phyloP scores from a whole-genome alignment of 2,888 invertebrate genomes.

The Nematopogon swammerdamellus region DNA sequence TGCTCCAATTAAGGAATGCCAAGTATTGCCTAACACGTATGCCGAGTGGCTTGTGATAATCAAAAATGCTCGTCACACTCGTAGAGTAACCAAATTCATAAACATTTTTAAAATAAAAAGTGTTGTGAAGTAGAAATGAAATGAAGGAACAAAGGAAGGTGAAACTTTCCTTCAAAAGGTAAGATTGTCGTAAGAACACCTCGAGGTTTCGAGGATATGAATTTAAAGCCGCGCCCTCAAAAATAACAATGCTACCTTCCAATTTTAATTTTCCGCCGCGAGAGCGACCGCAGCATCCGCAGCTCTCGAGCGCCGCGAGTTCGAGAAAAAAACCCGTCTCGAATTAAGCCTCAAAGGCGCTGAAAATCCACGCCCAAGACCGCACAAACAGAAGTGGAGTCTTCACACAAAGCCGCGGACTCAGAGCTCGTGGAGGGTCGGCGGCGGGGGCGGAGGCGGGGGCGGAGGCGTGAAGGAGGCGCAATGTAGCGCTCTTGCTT shows the following conservation, averaged over 20 bases:
- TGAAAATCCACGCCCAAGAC: neutral
- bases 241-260: neutral
- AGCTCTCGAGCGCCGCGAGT: neutral
- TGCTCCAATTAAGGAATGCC: too few relatives aligned
- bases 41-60: too few relatives aligned
- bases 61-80: too few relatives aligned
- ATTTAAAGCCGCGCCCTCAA: neutral
- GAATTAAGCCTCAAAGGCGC: neutral
- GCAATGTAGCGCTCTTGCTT: conserved; percentile 18
- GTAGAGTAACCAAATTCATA: too few relatives aligned
- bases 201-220: neutral
- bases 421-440: neutral
- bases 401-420: neutral
- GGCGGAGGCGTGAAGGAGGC: neutral
- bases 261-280: neutral
- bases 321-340: neutral
- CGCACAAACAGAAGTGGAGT: neutral
- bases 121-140: too few relatives aligned
- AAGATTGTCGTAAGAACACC: too few relatives aligned
- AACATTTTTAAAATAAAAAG: too few relatives aligned
- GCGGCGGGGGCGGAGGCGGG: neutral
- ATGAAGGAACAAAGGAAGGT: too few relatives aligned
- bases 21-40: too few relatives aligned
- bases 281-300: neutral
- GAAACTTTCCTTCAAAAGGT: too few relatives aligned